Evolutionary conservation across 1,140 invertebrate genomes (phyloP).

Genomic region (Drosophila kikkawai): DNA sequence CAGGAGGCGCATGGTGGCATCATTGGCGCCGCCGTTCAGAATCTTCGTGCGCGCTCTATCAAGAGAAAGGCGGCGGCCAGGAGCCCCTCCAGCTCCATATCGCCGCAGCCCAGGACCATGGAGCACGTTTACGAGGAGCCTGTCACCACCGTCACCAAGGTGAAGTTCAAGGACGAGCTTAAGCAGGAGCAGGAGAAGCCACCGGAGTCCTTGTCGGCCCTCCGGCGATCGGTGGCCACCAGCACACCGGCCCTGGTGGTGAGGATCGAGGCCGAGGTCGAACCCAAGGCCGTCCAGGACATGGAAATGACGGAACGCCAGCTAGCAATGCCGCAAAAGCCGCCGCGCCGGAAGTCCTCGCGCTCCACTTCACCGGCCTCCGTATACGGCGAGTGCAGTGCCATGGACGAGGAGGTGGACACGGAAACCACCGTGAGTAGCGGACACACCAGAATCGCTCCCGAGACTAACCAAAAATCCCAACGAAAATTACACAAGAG

Average conservation of each 20-base stretch:
- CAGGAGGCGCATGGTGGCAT: constrained; percentile 80
- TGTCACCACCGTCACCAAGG: constrained; percentile 34
- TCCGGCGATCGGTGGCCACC: constrained; percentile 72
- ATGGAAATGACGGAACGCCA: constrained; percentile 58
- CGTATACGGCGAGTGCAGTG: constrained; percentile 37
- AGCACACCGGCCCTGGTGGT: constrained; percentile 77
- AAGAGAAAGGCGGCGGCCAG: constrained; percentile 59
- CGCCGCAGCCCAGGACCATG: constrained; percentile 34
- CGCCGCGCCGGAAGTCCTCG: constrained; percentile 74
- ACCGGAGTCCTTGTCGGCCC: constrained; percentile 13
- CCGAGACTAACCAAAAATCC: constrained; percentile 41
- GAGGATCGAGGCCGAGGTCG: constrained; percentile 54
- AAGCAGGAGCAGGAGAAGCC: constrained; percentile 24
- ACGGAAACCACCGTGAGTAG: constrained; percentile 67
- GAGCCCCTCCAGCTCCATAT: constrained; percentile 36
- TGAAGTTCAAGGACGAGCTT: constrained; percentile 63
- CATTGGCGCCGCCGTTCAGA: constrained; percentile 76
- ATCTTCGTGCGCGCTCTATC: constrained; percentile 77
- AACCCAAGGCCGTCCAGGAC: constrained; percentile 3
- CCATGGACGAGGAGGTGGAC: constrained; percentile 20
- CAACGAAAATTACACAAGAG: neutral
- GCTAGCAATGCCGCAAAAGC: constrained; percentile 66
- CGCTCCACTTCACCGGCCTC: constrained; percentile 77
- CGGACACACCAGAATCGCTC: constrained; percentile 28
- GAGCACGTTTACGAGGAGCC: constrained; percentile 79